These are phyloP conservation scores for Podarcis muralis DNA, from an alignment of 2,113 vertebrate species.

Conservation along the genomic window DNA sequence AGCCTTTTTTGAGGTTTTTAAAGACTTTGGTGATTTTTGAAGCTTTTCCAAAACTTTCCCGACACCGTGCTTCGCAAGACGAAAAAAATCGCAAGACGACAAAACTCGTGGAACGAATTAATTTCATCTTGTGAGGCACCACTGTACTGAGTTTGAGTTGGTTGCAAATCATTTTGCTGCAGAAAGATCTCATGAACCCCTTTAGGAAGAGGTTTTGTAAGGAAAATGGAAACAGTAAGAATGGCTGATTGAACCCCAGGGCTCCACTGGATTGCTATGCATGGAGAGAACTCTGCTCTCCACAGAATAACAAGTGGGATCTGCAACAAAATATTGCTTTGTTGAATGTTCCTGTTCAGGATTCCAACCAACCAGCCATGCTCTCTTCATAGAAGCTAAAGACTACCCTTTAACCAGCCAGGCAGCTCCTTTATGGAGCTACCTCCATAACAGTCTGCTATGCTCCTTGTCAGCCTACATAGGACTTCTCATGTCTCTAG, in stretches of 20 bases:
- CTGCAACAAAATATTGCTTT: neutral
- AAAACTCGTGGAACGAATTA: no score
- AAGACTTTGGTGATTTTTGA: no score
- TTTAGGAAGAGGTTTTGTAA: neutral
- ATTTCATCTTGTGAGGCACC: no score
- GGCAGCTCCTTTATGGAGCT: no score
- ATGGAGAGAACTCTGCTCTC: neutral
- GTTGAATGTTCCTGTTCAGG: neutral
- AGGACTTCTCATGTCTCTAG: neutral
- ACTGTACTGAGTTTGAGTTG: neutral
- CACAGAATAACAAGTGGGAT: neutral
- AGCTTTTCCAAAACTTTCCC: no score
- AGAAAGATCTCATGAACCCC: rapidly evolving
- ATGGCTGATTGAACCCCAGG: neutral
- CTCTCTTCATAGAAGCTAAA: neutral
- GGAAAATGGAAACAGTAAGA: neutral
- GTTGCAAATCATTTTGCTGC: neutral
- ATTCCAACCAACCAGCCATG: neutral
- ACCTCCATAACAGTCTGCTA: no score
- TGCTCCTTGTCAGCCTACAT: no score
- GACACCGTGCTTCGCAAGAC: no score
- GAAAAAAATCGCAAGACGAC: no score
- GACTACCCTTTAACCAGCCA: no score
- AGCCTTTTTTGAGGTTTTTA: no score
- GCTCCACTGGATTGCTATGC: neutral